Evolutionary conservation across 2,113 vertebrate genomes (phyloP).

Genomic region (Oxyura jamaicensis): DNA sequence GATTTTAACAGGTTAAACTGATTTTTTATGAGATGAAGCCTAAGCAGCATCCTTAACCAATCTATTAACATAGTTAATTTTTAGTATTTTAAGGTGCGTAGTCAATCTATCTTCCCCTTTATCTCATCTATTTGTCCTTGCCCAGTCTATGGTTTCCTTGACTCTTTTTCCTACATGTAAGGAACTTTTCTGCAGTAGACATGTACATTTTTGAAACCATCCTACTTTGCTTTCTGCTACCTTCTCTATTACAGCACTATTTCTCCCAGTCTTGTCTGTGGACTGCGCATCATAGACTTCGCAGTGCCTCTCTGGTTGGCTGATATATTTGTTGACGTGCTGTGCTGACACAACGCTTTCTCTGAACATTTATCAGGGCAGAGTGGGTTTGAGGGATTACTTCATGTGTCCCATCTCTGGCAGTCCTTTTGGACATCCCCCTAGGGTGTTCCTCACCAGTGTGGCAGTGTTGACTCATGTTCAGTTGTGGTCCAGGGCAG

Average conservation of each 20-base stretch:
- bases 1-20: neutral
- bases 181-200: neutral
- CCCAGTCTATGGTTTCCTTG: neutral
- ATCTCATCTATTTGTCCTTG: neutral
- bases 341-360: neutral
- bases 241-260: neutral
- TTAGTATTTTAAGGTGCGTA: neutral
- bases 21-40: neutral
- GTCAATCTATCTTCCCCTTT: neutral
- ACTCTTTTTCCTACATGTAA: neutral
- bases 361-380: neutral
- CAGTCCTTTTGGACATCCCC: neutral
- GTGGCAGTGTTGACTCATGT: neutral
- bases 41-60: neutral
- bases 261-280: neutral
- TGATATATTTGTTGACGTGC: neutral
- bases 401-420: neutral
- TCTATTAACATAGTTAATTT: neutral
- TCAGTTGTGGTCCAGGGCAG: neutral
- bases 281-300: neutral
- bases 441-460: fast-evolving
- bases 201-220: neutral
- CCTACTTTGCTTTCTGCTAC: neutral
- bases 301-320: fast-evolving
- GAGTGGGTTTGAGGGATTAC: neutral